Base-by-base conservation (phyloP, 2,113 vertebrate species). In the Sapajus apella region DNA sequence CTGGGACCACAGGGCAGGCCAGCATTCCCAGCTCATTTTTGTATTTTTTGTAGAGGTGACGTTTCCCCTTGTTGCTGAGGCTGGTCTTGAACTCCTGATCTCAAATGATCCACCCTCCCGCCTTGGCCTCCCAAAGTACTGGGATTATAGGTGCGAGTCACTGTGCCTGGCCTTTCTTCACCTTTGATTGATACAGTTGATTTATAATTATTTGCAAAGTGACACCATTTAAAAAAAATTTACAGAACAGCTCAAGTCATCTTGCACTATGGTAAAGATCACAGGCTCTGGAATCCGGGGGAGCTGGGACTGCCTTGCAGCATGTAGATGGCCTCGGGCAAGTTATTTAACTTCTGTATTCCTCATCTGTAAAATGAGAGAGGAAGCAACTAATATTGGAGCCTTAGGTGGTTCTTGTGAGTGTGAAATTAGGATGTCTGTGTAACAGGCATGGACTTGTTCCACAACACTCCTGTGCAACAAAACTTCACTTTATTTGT, bases 191-290 rank as follows among this genome's bases (percentile, higher is more conserved):
- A 75, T 56, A 23, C 27, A 80, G 37, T 66, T 76, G 45, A 61
- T 87, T 81, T 86, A 56, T 88, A 87, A 93, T 50, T 68, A 73
- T 61, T 91, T 92, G 40, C n/a, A 72, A 81, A 89, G n/a, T 52
- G 47, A 77, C 47, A 47, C 52, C 21, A 61, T 73, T 0, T 18
- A 6, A 23, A n/a, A 58, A n/a, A 70, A 25, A 32, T 16, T 55
- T 73, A 88, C 8, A 47, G 37, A 94, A 30, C 66, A 91, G 23
- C 35, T 64, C 21, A 66, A 77, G 45, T 97, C 58, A 55, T 80
- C 52, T 77, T 56, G 32, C 50, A 47, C 64, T 88, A 0, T 73
- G 70, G 32, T 72, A 55, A 73, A 70, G 66, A 91, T 79, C 47
- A 21, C 27, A 4, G 35, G 47, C 80, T 88, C 56, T 75, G 25